Evolutionary conservation across 64 coral and sea anemone genomes (phyloP), one percentile per base, ranked within the genome.

Genomic region (Cladopsammia gracilis): DNA sequence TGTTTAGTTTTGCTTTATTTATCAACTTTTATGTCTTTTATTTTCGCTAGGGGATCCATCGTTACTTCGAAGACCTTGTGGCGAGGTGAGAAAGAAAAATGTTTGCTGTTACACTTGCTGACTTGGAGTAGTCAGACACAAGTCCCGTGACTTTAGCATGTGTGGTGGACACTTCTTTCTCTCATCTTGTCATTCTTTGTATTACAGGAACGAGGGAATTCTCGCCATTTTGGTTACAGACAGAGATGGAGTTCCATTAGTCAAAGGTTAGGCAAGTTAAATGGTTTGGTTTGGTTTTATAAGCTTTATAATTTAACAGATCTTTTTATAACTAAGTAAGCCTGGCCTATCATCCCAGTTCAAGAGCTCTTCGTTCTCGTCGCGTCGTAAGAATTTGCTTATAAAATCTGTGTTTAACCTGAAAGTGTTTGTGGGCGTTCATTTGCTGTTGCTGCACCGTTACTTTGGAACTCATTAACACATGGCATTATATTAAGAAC

Each of bases 171-270:
- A 16, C 20, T 78, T 78, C 43, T 49, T 78, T 78, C 15, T 75
- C 54, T 88, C 58, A 53, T 88, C 47, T 14, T 71, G 26, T 86
- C 15, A 14, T 61, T 25, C 6, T 58, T 13, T 62, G 77, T 78
- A 70, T 93, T 71, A 20, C 20, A 98, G 97, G 22, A 90, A 93
- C 76, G 80, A 96, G 64, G 97, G 91, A 48, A 64, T 96, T 64
- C 89, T 98, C 44, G 97, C 94, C 46, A 95, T 95, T 46, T 46
- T 98, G 49, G 88, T 98, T 52, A 98, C 97, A 7, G 97, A 98
- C 87, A 96, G 94, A 94, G 97, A 98, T 71, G 97, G 97, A 69
- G 97, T 98, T 93, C 94, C 97, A 45, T 75, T 98, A 1, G 91
- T 98, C 4, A 98, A 96, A 98, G 97, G 97, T 91, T 79, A 53